Percentiles rank a stretch among this genome's conserved stretches.
Evolutionary conservation across 2,888 invertebrate genomes (phyloP).

Genomic region (Ormyrus nitidulus): DNA sequence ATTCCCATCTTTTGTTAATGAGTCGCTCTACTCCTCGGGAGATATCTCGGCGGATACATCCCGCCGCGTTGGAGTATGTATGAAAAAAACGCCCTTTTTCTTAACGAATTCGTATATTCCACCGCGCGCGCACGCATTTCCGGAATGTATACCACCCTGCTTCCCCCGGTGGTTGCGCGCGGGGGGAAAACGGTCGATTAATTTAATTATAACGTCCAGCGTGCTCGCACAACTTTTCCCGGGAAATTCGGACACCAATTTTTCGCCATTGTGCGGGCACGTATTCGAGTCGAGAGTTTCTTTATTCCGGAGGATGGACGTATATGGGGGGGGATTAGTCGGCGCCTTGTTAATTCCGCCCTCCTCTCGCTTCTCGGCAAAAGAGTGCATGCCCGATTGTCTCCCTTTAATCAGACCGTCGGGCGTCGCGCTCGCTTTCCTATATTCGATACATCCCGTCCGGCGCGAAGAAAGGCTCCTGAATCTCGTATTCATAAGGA

Average conservation of each 20-base stretch:
- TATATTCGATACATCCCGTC: too few relatives aligned
- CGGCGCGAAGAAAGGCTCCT: neutral
- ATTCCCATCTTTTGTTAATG: constrained; percentile 39
- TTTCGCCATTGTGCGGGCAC: too few relatives aligned
- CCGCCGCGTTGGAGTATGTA: neutral
- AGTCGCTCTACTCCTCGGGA: constrained; percentile 7
- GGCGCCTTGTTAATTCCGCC: constrained; percentile 33
- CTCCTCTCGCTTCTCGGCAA: constrained; percentile 21
- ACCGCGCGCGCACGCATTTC: constrained; percentile 28
- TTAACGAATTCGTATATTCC: neutral
- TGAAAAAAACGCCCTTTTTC: neutral
- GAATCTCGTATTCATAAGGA: constrained; percentile 28
- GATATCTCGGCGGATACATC: constrained; percentile 27
- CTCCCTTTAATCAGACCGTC: constrained; percentile 36
- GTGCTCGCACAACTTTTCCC: too few relatives aligned
- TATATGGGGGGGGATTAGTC: constrained; percentile 47
- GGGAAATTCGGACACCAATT: too few relatives aligned
- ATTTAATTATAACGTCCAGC: neutral
- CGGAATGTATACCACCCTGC: constrained; percentile 7
- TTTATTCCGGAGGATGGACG: constrained; percentile 50
- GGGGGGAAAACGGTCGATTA: constrained; percentile 6
- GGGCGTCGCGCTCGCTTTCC: neutral
- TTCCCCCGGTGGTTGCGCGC: neutral
- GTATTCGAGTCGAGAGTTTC: too few relatives aligned
- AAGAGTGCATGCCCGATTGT: constrained; percentile 13